Evolutionary conservation across 2,888 invertebrate species (phyloP), one percentile per base, ranked within the genome.

Genomic region (Melinaea menophilus): DNA sequence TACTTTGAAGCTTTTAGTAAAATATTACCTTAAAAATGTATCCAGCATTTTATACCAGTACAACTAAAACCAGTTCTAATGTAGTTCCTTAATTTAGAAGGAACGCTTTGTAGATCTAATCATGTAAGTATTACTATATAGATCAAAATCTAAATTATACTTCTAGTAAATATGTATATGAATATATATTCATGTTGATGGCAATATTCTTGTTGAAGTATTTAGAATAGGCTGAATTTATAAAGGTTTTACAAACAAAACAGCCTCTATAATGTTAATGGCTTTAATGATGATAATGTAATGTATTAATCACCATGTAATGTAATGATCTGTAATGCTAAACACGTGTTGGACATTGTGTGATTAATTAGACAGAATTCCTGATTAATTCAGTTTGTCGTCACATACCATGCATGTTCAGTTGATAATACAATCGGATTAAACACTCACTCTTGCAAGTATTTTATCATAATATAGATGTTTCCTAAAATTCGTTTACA

Each of bases 71-170:
- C 7, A 5, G 2, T 37, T 37, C 37, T 37, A 22, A 58, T 67
- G 63, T 80, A 94, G 94, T 69, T 94, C 92, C 75, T 88, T 90
- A 37, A 89, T 93, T 59, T 95, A n/a, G 94, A 95, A 75, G 95
- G 95, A 22, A 95, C 95, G 0, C 92, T 92, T 58, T 96, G 95
- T 75, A 95, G 94, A 45, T 86, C 88, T 48, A 92, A 93, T 66
- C 94, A 94, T 87, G 95, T 95, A 86, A 80, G 76, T 75, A 31
- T 33, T 22, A 34, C 22, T 13, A 9, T 41, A 31, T 37, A 31
- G 12, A 33, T 58, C 47, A 5, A 33, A 5, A 59, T 31, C 5
- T 31, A 4, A n/a, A n/a, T n/a, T n/a, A n/a, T n/a, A n/a, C n/a
- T n/a, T n/a, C n/a, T n/a, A n/a, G n/a, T n/a, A n/a, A n/a, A n/a